Percentiles rank a stretch among this genome's conserved stretches.
Evolutionary conservation across 2,797 vertebrate species (phyloP).

Genomic region (Meda fulgida): DNA sequence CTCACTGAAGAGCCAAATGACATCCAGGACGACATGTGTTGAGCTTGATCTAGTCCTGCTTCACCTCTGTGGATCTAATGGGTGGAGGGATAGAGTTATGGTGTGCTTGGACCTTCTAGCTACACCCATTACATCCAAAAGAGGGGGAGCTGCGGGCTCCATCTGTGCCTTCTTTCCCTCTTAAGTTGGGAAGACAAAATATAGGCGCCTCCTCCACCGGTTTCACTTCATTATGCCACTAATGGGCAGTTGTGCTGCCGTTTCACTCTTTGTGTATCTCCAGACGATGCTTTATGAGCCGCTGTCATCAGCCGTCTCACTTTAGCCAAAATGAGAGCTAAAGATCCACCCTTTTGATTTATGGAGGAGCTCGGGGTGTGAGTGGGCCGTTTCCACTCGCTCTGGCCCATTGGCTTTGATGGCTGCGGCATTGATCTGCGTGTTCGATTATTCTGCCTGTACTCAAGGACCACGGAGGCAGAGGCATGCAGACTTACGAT

Average conservation of each 20-base stretch:
- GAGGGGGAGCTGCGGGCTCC: background rate
- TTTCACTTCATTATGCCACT: conserved; percentile 33
- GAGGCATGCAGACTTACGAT: background rate
- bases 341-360: conserved; percentile 32
- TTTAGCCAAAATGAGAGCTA: conserved; percentile 1
- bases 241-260: background rate
- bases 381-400: conserved; percentile 5
- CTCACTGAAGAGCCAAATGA: background rate
- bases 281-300: conserved; percentile 16
- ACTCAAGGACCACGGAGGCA: background rate
- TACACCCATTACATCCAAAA: background rate
- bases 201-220: background rate
- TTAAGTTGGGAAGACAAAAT: conserved; percentile 1
- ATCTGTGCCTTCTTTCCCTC: background rate
- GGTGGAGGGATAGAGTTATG: background rate
- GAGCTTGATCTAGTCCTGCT: too few relatives aligned
- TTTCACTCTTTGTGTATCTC: conserved; percentile 26
- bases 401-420: conserved; percentile 38
- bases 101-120: background rate
- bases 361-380: background rate
- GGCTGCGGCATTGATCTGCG: conserved; percentile 22
- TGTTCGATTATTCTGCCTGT: conserved; percentile 35
- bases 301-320: background rate
- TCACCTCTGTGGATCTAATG: background rate
- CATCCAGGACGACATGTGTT: too few relatives aligned